Conservation (phyloP, 2,888 invertebrate species). For the Rhagium mordax region DNA sequence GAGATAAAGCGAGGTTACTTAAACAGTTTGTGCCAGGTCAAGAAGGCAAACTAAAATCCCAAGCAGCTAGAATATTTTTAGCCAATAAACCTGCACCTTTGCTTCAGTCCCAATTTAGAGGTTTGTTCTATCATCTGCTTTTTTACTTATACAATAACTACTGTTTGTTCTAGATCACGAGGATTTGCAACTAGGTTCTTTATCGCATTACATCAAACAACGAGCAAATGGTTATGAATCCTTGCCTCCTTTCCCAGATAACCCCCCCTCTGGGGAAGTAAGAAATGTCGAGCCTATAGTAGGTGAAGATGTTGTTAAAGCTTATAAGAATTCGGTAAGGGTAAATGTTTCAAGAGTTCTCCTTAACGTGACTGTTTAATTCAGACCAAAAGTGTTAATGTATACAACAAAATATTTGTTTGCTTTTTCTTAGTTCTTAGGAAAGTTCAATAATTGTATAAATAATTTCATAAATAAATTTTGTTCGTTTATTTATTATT, state of each 20-base stretch:
- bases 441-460: too few relatives aligned
- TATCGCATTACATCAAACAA: constrained; percentile 94
- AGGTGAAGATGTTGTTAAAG: constrained; percentile 61
- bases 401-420: too few relatives aligned
- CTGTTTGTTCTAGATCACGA: constrained; percentile 77
- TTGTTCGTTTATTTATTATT: too few relatives aligned
- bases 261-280: constrained; percentile 81
- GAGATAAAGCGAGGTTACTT: constrained; percentile 94
- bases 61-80: constrained; percentile 89
- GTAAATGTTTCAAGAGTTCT: not conserved
- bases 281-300: constrained; percentile 79
- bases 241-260: constrained; percentile 87
- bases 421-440: too few relatives aligned
- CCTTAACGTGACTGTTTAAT: not conserved
- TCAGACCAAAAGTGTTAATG: too few relatives aligned
- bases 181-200: constrained; percentile 92
- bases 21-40: constrained; percentile 81
- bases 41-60: constrained; percentile 72
- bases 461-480: too few relatives aligned
- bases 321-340: constrained; percentile 54
- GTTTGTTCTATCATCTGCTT: not conserved
- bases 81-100: constrained; percentile 95
- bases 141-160: constrained; percentile 4
- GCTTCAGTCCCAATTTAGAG: constrained; percentile 86
- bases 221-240: constrained; percentile 91